Base-by-base conservation (phyloP, 2,797 vertebrate species). In the Huso huso region DNA sequence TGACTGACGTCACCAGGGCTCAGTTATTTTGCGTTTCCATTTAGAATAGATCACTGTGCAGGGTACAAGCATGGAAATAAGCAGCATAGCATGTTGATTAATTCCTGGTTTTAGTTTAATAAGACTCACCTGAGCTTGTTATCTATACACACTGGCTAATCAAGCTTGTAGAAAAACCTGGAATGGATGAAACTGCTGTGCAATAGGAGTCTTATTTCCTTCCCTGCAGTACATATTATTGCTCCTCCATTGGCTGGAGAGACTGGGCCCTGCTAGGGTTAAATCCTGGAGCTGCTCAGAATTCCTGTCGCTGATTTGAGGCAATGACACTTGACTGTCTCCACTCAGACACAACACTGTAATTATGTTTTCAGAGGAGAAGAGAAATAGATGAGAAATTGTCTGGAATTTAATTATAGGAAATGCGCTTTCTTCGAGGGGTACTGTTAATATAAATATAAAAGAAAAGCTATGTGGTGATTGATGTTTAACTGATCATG, bases 261-360 rank as follows among this genome's bases (percentile, higher is more conserved):
- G 55, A 3, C 55, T 6, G 55, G 55, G 12, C 55, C 55, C 15
- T 13, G 12, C 7, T 7, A n/a, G 55, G 55, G 55, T 62, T 48
- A 62, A 62, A 15, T 9, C 11, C 61, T 18, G 37, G 48, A 9
- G 61, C 7, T 10, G 15, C 61, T 23, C 18, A 48, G 18, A 62
- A 62, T 62, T 62, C 61, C 18, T 37, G 61, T 62, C 61, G 37
- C 61, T 62, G 18, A 62, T 18, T 48, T 9, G 61, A 62, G 61
- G 12, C 61, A 62, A 62, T 62, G 61, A 62, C 61, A 62, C 61
- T 10, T 37, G 13, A 62, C 61, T 62, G 61, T 62, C 61, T 18
- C 61, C 1, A 18, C 61, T 62, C 11, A n/a, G 10, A 62, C 18
- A 62, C 61, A 62, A 13, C 61, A 18, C 61, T 12, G 48, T 62